A percentile compares a stretch with the other conserved stretches of the same genome.
These are phyloP conservation scores for Falco berigora DNA, from an alignment of 2,797 vertebrate species.

Conservation along the genomic window DNA sequence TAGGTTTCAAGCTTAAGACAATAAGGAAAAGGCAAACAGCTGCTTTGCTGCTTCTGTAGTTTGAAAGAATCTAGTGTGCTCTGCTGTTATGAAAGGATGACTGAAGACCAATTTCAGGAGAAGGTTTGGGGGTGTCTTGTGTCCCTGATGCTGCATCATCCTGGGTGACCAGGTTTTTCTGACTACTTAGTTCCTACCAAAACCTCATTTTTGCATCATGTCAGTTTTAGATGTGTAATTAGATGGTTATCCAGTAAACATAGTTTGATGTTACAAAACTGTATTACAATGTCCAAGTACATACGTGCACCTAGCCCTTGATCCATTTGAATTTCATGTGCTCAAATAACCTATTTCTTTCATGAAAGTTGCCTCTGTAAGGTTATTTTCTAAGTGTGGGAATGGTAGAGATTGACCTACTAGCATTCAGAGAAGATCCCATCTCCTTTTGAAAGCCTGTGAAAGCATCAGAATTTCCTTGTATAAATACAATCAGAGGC, in stretches of 20 bases:
- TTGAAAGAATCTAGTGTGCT: background rate
- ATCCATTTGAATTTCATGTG: background rate
- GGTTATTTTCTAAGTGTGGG: background rate
- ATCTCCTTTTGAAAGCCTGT: background rate
- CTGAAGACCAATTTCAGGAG: background rate
- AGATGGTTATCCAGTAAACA: background rate
- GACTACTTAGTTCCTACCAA: background rate
- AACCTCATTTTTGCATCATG: background rate
- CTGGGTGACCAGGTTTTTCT: background rate
- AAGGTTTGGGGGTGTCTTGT: background rate
- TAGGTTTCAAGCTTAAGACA: background rate
- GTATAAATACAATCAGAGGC: background rate
- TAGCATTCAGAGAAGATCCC: background rate
- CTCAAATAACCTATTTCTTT: background rate
- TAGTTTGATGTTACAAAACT: background rate
- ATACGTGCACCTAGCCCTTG: background rate
- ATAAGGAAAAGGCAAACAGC: background rate
- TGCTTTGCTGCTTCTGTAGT: background rate
- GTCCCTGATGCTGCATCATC: background rate
- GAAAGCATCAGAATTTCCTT: background rate
- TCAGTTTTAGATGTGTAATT: background rate
- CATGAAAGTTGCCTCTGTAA: background rate
- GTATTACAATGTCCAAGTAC: background rate
- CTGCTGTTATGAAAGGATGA: background rate
- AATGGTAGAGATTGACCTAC: background rate